Conservation (phyloP, 2,113 vertebrate species). For the Pterocles orientalis region DNA sequence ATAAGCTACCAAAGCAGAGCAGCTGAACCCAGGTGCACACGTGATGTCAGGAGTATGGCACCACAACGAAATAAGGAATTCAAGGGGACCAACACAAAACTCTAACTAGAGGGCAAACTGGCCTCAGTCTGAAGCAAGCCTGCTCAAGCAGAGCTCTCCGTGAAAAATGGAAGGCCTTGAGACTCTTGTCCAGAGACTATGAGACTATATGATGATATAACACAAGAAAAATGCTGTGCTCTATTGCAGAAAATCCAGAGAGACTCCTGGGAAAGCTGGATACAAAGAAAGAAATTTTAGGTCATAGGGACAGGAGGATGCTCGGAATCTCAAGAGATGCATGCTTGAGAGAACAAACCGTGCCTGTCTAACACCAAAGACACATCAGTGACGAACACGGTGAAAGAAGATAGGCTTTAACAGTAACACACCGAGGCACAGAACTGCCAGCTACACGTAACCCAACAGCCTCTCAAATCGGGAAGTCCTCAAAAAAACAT, state of each 20-base stretch:
- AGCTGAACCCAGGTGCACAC: background rate
- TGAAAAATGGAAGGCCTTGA: background rate
- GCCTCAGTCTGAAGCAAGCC: background rate
- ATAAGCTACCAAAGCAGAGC: background rate
- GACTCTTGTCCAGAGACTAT: background rate
- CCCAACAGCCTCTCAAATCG: fast-evolving
- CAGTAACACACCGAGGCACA: background rate
- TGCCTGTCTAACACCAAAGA: background rate
- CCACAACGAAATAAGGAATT: background rate
- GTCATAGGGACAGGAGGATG: background rate
- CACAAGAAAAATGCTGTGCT: background rate
- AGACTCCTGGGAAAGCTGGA: background rate
- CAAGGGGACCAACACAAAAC: background rate
- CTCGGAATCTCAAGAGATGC: background rate
- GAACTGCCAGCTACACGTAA: background rate
- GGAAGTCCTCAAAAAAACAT: background rate
- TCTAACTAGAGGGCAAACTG: background rate
- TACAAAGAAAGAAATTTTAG: background rate
- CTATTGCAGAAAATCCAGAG: background rate
- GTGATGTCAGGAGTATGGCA: background rate
- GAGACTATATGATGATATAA: background rate
- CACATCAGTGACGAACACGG: background rate
- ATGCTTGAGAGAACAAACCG: background rate
- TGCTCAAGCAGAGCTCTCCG: background rate
- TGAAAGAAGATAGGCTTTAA: background rate